These are phyloP conservation scores for Zaprionus bogoriensis DNA, from an alignment of 2,888 invertebrate species.

Conservation along the genomic window DNA sequence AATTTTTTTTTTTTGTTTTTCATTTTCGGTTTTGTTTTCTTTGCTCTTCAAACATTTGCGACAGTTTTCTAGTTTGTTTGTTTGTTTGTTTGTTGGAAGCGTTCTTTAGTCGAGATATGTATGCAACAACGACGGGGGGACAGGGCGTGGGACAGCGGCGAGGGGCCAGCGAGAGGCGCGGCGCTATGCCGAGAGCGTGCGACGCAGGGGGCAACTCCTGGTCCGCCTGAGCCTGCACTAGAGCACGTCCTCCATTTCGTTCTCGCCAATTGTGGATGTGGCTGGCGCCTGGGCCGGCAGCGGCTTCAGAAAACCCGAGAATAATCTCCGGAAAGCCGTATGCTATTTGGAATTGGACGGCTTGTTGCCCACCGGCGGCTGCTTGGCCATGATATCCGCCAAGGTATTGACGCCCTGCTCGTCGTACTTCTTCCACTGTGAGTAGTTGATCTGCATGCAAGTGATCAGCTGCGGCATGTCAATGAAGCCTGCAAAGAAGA, in stretches of 20 bases:
- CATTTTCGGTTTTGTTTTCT: constrained; percentile 32
- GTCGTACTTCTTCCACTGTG: constrained; percentile 94
- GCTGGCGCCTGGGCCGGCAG: constrained; percentile 79
- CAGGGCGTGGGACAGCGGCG: neutral
- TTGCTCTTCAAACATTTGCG: constrained; percentile 52
- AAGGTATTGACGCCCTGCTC: constrained; percentile 89
- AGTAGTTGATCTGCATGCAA: constrained; percentile 93
- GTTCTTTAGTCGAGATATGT: constrained; percentile 52
- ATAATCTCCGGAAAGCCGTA: constrained; percentile 81
- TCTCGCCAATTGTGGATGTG: constrained; percentile 76
- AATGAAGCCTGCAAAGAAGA: constrained; percentile 90
- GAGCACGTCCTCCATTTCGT: constrained; percentile 74
- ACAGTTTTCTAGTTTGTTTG: constrained; percentile 26
- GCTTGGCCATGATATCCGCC: constrained; percentile 86
- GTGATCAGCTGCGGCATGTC: constrained; percentile 95
- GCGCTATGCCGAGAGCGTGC: constrained; percentile 64
- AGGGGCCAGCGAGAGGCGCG: neutral
- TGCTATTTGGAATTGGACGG: constrained; percentile 81
- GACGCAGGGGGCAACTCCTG: constrained; percentile 46
- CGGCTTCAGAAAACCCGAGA: constrained; percentile 80
- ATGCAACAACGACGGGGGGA: constrained; percentile 35
- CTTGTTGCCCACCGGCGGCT: constrained; percentile 77
- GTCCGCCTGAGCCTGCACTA: constrained; percentile 66
- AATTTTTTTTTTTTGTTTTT: constrained; percentile 45
- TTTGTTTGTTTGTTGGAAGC: constrained; percentile 28